Evolutionary conservation across 2,888 invertebrate genomes (phyloP).

Genomic region (Molorchus minor): DNA sequence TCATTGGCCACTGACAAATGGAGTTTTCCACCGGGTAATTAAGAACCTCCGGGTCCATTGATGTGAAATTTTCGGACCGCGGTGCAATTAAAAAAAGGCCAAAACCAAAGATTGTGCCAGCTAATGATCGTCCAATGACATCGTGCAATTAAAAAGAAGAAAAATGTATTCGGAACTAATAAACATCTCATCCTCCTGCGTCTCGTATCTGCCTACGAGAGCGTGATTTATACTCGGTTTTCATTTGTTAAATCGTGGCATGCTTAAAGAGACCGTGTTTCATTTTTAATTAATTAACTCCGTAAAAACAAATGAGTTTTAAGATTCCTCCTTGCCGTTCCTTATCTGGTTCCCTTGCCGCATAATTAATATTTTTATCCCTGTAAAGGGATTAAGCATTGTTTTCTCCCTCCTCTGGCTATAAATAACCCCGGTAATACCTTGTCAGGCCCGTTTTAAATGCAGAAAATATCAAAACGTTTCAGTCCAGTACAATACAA

Average conservation of each 20-base stretch:
- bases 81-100: constrained; percentile 34
- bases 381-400: constrained; percentile 32
- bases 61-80: constrained; percentile 27
- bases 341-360: constrained; percentile 48
- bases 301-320: constrained; percentile 59
- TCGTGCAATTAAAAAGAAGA: constrained; percentile 56
- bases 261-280: constrained; percentile 49
- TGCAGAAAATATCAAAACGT: not conserved
- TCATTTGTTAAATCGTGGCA: constrained; percentile 46
- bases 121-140: constrained; percentile 53
- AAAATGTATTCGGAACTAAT: constrained; percentile 52
- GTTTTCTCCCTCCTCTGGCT: constrained; percentile 11
- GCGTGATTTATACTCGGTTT: constrained; percentile 32
- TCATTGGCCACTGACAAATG: constrained; percentile 37
- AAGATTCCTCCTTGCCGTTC: constrained; percentile 53
- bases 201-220: not conserved
- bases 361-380: constrained; percentile 55
- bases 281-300: constrained; percentile 61
- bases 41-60: constrained; percentile 34
- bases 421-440: constrained; percentile 19
- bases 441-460: constrained; percentile 10
- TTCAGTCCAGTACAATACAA: too few species aligned
- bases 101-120: constrained; percentile 34
- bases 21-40: constrained; percentile 35
- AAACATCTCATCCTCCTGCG: constrained; percentile 50